Conservation (phyloP, 2,888 invertebrate species). For the Zeuzera pyrina region DNA sequence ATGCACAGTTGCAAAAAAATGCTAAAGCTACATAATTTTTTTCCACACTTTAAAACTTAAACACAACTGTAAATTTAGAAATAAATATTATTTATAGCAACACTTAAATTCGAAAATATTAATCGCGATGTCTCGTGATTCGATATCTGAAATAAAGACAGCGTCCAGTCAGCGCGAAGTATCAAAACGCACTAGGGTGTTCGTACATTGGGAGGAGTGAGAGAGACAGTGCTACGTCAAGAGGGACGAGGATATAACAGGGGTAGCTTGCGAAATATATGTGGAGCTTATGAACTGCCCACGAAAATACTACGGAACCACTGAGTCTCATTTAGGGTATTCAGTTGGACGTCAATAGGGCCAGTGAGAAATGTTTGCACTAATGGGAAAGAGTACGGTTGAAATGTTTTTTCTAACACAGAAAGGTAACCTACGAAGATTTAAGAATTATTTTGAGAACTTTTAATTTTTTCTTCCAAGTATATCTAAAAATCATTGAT, state of each 20-base stretch:
- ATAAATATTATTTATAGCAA: not conserved
- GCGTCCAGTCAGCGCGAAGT: conserved; percentile 27
- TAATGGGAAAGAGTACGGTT: no score
- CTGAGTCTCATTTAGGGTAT: no score
- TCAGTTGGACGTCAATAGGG: no score
- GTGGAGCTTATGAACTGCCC: conserved; percentile 28
- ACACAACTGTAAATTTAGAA: not conserved
- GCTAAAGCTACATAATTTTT: not conserved
- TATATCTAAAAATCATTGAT: no score
- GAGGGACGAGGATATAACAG: conserved; percentile 16
- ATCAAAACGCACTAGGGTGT: conserved; percentile 47
- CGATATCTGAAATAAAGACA: conserved; percentile 10
- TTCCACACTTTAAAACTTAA: not conserved
- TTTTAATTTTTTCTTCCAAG: no score
- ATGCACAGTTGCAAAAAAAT: not conserved
- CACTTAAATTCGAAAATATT: conserved; percentile 16
- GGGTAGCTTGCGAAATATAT: conserved; percentile 41
- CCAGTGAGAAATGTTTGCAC: no score
- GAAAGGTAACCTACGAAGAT: no score
- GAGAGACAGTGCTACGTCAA: conserved; percentile 28
- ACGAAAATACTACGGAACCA: not conserved
- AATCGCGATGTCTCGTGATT: conserved; percentile 22
- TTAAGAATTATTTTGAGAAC: no score
- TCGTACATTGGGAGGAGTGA: conserved; percentile 28
- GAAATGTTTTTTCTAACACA: no score